Conservation (phyloP, 1,140 invertebrate genomes). For the Atta colombica region DNA sequence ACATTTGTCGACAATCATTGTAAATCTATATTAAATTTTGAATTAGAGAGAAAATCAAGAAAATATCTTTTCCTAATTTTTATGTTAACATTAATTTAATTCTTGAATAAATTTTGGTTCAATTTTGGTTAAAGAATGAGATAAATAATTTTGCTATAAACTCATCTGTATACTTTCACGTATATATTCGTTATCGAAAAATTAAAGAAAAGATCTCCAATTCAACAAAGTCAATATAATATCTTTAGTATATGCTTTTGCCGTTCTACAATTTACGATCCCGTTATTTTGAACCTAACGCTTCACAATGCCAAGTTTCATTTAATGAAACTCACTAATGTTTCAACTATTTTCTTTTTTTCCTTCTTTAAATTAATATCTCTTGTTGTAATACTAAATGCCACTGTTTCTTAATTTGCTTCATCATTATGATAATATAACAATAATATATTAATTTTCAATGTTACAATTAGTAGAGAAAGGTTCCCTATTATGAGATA, state of each 20-base stretch:
- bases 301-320: constrained; percentile 24
- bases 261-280: constrained; percentile 57
- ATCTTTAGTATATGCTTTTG: constrained; percentile 42
- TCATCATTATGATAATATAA: background rate
- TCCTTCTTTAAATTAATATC: background rate
- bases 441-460: background rate
- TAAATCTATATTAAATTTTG: background rate
- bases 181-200: background rate
- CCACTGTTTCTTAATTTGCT: background rate
- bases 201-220: background rate
- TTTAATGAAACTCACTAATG: constrained; percentile 7
- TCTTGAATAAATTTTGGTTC: background rate
- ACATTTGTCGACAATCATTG: background rate
- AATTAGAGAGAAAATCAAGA: background rate
- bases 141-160: background rate
- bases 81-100: background rate
- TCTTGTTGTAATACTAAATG: background rate
- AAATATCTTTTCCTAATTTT: background rate
- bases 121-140: background rate
- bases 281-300: constrained; percentile 71
- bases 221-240: constrained; percentile 31
- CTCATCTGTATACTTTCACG: background rate
- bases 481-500: too few relatives aligned
- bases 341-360: background rate
- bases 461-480: background rate